Base-by-base conservation (phyloP, 2,113 vertebrate genomes). In the Rhea americana region DNA sequence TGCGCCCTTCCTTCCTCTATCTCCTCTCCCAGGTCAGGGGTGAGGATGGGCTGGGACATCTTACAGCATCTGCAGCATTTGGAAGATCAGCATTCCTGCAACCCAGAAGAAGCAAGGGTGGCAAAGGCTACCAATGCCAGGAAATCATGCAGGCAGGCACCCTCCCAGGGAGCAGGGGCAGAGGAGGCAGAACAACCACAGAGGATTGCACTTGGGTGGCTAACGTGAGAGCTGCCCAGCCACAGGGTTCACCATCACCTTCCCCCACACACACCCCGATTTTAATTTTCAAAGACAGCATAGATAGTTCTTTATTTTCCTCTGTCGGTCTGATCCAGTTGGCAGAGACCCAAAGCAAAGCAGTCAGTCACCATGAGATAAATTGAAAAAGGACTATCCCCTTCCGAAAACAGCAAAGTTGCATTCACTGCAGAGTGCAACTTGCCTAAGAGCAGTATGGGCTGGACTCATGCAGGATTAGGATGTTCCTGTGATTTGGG, bases 261-360 rank as follows among this genome's bases (percentile, higher is more conserved):
- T 51, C 10, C 81, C 79, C 35, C 35, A 35, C 35, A 35, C 35
- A 35, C 35, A 35, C 6, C 82, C 32, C 1, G 1, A 51, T 55
- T 83, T 63, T 66, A 61, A 3, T 68, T 93, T 87, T 84, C 80
- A 88, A 73, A 78, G 68, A 15, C 68, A 86, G 51, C 47, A 71
- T 14, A n/a, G 65, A 80, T 91, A 89, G 65, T 81, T 51, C 82
- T 91, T 91, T 74, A 75, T 85, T 83, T 85, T 73, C 82, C 72
- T 82, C 72, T 82, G 66, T 86, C 5, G 6, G 48, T 75, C 76
- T 95, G 70, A 74, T 72, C 53, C 74, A 56, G 43, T 53, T 86
- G 83, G 77, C 83, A 86, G 55, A 63, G 14, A 26, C 79, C 92
- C 55, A 39, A 56, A 86, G 83, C 30, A 85, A 93, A 85, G 48